Evolutionary conservation across 1,140 invertebrate genomes (phyloP).

Genomic region (Sitophilus oryzae): DNA sequence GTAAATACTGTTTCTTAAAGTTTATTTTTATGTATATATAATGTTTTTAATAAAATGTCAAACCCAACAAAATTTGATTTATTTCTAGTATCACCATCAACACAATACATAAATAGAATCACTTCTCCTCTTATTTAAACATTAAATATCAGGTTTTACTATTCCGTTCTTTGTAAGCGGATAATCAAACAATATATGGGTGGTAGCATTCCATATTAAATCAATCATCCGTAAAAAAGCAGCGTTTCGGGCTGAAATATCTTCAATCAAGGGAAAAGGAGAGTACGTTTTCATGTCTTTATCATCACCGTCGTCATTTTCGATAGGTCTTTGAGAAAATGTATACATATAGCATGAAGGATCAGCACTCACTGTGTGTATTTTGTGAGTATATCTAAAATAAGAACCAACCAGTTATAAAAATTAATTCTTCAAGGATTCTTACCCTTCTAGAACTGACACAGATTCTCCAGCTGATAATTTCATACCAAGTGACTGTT

Average conservation of each 20-base stretch:
- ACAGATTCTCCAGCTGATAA: constrained; percentile 53
- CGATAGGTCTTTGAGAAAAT: constrained; percentile 52
- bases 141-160: no score
- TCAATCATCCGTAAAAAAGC: constrained; percentile 42
- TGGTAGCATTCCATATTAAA: constrained; percentile 46
- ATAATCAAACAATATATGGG: constrained; percentile 40
- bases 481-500: constrained; percentile 23
- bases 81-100: no score
- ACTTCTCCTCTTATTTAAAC: constrained; percentile 1
- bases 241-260: constrained; percentile 43
- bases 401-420: not conserved
- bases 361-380: constrained; percentile 63
- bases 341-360: constrained; percentile 85
- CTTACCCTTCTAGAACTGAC: constrained; percentile 49
- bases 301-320: constrained; percentile 40
- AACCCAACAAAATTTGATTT: no score
- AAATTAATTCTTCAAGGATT: not conserved
- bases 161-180: no score
- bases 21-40: constrained; percentile 36
- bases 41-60: constrained; percentile 30
- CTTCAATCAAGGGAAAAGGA: constrained; percentile 41
- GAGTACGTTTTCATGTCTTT: constrained; percentile 21
- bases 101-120: no score
- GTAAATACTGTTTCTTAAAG: constrained; percentile 32
- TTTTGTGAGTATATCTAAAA: constrained; percentile 50